Evolutionary conservation across 2,888 invertebrate species (phyloP).

Genomic region (Drosophila rellima): DNA sequence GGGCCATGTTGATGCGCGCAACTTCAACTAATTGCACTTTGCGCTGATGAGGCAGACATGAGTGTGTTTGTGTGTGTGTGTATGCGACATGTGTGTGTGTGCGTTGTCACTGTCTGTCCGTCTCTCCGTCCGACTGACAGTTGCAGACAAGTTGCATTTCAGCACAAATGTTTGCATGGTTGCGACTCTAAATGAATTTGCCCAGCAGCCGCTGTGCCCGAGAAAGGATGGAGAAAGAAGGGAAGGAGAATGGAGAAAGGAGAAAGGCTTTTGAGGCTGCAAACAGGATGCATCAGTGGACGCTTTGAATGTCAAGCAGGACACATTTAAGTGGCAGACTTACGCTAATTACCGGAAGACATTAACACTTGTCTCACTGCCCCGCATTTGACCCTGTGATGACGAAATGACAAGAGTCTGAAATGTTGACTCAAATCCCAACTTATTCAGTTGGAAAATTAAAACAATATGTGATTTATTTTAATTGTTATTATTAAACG

Average conservation of each 20-base stretch:
- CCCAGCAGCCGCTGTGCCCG: conserved; percentile 51
- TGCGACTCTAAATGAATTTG: conserved; percentile 78
- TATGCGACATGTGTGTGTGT: conserved; percentile 14
- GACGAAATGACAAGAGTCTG: conserved; percentile 21
- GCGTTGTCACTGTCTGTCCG: conserved; percentile 59
- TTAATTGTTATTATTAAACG: too few species aligned
- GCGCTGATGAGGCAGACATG: conserved; percentile 72
- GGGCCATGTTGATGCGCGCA: conserved; percentile 74
- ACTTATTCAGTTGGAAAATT: too few species aligned
- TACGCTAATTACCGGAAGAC: conserved; percentile 81
- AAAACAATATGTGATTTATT: too few species aligned
- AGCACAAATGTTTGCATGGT: conserved; percentile 80
- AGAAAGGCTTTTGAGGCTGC: conserved; percentile 51
- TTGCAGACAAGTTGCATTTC: conserved; percentile 81
- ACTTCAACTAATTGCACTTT: conserved; percentile 83
- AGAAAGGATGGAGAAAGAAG: neutral
- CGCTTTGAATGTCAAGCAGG: conserved; percentile 77
- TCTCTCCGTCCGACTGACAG: too few species aligned
- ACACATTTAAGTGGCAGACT: conserved; percentile 72
- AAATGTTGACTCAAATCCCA: neutral
- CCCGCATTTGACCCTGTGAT: conserved; percentile 60
- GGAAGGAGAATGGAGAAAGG: neutral
- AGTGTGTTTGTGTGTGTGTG: conserved; percentile 21
- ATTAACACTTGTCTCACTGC: conserved; percentile 77
- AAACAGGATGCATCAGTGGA: conserved; percentile 59